Base-by-base conservation (phyloP, 1,140 invertebrate species). In the Papilio dardanus region DNA sequence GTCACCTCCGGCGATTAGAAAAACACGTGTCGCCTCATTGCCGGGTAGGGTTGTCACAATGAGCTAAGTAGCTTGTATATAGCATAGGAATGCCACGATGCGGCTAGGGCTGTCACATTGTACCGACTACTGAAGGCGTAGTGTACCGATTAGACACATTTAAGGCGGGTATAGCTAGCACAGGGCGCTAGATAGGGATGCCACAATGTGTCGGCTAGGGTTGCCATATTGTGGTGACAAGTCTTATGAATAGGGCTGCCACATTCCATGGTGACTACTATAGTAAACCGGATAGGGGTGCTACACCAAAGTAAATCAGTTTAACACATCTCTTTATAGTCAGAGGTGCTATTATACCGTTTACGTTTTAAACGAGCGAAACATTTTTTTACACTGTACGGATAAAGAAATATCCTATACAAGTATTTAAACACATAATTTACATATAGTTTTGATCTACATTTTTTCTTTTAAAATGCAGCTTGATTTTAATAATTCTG, bases 1-100 rank as follows among this genome's bases (percentile, higher is more conserved):
- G 80, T 83, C 80, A 78, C 75, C 79, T 80, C 77, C 77, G 77
- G 74, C 75, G 76, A 78, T 78, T 81, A 83, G 54, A 84, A 83
- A 80, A 81, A 79, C 79, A 83, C 78, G 75, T 81, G 79, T 73
- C 54, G 54, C 54, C 75, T 75, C 68, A 69, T 69, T 69, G 67
- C 67, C 35, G 21, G 35, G 16, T 69, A 69, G 67, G 67, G 67
- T 35, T 69, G 67, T 24, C 54, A 62, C 24, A 30, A 28, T 62
- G 54, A 28, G 24, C 24, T 28, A 14, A 19, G 21, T 28, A 62
- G 50, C 14, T 24, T 24, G 21, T 54, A 21, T 24, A 19, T 21
- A 8, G 3, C n/a, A 50, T 19, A 50, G 46, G n/a, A 16, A 2
- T 33, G 24, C 31, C n/a, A 19, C n/a, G n/a, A 1, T 67, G 5